phyloP scores from a whole-genome alignment of 2,888 invertebrate genomes.

The Apamea anceps region DNA sequence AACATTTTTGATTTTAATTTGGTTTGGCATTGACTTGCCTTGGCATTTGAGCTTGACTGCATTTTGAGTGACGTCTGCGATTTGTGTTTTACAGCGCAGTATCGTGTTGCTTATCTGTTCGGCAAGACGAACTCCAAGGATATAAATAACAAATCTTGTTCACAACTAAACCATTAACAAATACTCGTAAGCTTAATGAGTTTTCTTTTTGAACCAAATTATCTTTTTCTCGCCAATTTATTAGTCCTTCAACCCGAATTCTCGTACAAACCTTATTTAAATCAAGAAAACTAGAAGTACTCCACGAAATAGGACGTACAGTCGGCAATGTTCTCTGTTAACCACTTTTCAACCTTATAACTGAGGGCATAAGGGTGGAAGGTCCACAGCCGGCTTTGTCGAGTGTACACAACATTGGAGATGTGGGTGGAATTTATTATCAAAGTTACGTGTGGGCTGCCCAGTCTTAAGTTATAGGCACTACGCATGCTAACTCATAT shows the following conservation, averaged over 20 bases:
- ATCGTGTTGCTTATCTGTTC: neutral
- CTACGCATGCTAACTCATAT: conserved; percentile 62
- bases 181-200: conserved; percentile 7
- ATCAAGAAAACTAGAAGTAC: conserved; percentile 42
- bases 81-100: neutral
- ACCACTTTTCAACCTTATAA: conserved; percentile 12
- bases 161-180: neutral
- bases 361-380: neutral
- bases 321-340: neutral
- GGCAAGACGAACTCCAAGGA: neutral
- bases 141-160: neutral
- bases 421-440: conserved; percentile 64
- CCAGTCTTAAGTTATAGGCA: conserved; percentile 60
- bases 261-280: conserved; percentile 37
- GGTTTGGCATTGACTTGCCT: no score
- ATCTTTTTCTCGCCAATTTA: conserved; percentile 1
- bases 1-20: no score
- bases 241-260: conserved; percentile 27
- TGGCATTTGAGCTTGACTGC: neutral
- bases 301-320: conserved; percentile 20
- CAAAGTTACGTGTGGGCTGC: conserved; percentile 53
- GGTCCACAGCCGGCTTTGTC: neutral
- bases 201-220: conserved; percentile 3
- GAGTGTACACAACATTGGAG: conserved; percentile 27
- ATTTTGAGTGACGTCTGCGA: no score